Evolutionary conservation across 2,113 vertebrate species (phyloP), one percentile per base, ranked within the genome.

Genomic region (Istiophorus platypterus): DNA sequence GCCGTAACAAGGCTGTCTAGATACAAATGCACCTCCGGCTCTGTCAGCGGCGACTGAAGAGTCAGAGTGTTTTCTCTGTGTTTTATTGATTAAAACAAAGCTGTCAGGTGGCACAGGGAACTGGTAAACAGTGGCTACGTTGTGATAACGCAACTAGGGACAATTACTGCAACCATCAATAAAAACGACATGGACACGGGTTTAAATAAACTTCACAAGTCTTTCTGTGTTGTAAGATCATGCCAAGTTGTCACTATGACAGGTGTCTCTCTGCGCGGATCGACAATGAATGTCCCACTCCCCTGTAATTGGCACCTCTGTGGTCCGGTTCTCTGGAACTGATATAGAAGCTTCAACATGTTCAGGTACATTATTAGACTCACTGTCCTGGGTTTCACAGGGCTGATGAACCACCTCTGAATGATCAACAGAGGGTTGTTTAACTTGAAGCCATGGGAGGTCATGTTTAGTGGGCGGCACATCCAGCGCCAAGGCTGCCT

Each of bases 181-280:
- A 66, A 74, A 10, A 24, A 69, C 2, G 47, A 79, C 42, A 56
- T 24, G 49, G 72, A 62, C 37, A 59, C 51, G 61, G 58, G 76
- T 81, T 89, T 75, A 41, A 80, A 81, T 56, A 56, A 78, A 49
- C 61, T 56, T 67, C 26, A 52, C 2, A 14, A 31, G 58, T 72
- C 64, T 71, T 86, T 80, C 24, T 47, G 51, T 41, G 61, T 76
- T 10, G 47, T 72, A 29, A 65, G 76, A 77, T 91, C 91, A 94
- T 72, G 90, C 91, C 74, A 93, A 37, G 81, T 88, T 92, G 69
- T 91, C 80, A 61, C 80, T 54, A 3, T 74, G 90, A 84, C 85
- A 86, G 26, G 76, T 65, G 80, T 95, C 91, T 51, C 67, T 82
- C 76, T 78, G 82, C 29, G 58, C 78, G 26, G 85, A 78, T 17